Base-by-base conservation (phyloP, 2,797 vertebrate genomes). In the Danio choprae region DNA sequence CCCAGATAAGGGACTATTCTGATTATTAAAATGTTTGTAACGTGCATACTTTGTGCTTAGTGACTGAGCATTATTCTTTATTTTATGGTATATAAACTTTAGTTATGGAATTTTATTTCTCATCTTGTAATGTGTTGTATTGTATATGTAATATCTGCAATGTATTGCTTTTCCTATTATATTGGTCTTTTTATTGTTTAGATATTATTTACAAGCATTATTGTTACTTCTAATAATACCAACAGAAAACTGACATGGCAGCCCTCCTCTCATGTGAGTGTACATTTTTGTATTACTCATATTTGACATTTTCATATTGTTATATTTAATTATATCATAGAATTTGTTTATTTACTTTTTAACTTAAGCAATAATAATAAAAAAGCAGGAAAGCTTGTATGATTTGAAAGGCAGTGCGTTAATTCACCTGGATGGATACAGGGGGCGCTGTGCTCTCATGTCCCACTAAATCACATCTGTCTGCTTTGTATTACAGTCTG, bases 361-460 rank as follows among this genome's bases (percentile, higher is more conserved):
- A 38, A 43, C 44, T 29, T 29, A 29, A 29, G 29, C 29, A 29
- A 29, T 29, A 3, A 29, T 29, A 29, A 29, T n/a, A n/a, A 29
- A 29, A 29, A 68, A 68, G 46, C 50, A 36, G 22, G 48, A 11
- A 11, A 7, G 46, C 44, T 41, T 46, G 44, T 41, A 15, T 22
- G 73, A 16, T 58, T 71, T 76, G 41, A 75, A 80, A 53, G 56
- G 20, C 56, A 48, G 36, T 16, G 15, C 59, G 58, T 36, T 72
- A 72, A 81, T 88, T 78, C 86, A 80, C 70, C 40, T 22, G 40
- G 72, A 86, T 83, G 58, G 63, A 82, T 65, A 84, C 76, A 87
- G 84, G 87, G 87, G 88, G 89, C 88, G 87, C 88, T 90, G 83
- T 90, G 80, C 87, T 86, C 89, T 89, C 87, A 83, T 87, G 69